Base-by-base conservation (phyloP, 2,888 invertebrate genomes). In the Anodontia alba region DNA sequence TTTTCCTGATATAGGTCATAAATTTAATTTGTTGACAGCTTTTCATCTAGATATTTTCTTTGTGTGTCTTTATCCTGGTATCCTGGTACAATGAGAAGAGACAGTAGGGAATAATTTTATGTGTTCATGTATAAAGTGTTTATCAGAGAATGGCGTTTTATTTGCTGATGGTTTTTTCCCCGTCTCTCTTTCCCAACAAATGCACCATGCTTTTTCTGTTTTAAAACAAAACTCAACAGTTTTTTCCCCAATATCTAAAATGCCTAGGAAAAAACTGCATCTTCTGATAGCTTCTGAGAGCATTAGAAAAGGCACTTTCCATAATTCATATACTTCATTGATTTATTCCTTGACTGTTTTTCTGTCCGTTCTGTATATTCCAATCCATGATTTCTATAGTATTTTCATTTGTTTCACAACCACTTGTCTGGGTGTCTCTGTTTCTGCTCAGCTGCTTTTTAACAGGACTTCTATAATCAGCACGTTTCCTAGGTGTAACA, bases 191-290 rank as follows among this genome's bases (percentile, higher is more conserved):
- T 66, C 12, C 66, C 71, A 46, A 36, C 73, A 51, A 46, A 80
- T 49, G 75, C 67, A 12, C 74, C 80, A 71, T 78, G 75, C 68
- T 75, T 68, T 29, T 77, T 77, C 51, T 43, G 80, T 36, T 67
- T 42, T 33, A 82, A 67, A 31, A 80, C 78, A 46, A 76, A 80
- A 36, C n/a, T 80, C 73, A 17, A 82, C 66, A 42, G 76, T 73
- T 73, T 85, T 80, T 33, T 76, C 78, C 7, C 72, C 74, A 10
- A 84, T 73, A 75, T 81, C 80, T n/a, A 49, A 49, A 81, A 66
- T 67, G 80, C 78, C 70, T 69, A 76, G 12, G 62, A 73, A 73
- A 84, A 77, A 12, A 72, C 36, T 17, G 77, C 33, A 42, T 79
- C 71, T n/a, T 84, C 84, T 15, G 78, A 72, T 38, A 84, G 73